Conservation (phyloP, 2,888 invertebrate genomes). For the Petrolisthes cinctipes region DNA sequence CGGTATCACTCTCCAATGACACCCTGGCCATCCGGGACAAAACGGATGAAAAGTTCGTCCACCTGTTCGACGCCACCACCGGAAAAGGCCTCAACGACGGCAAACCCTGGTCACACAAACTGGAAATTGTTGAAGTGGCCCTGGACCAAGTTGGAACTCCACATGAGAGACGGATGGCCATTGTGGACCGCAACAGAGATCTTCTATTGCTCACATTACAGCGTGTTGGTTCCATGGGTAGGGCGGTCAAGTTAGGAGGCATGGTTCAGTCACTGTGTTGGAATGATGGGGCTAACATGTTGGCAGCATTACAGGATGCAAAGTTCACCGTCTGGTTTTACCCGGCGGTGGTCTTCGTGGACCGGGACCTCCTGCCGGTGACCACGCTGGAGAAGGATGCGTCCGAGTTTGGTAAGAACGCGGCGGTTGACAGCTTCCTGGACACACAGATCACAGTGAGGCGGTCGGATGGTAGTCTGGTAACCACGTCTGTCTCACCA, state of each 20-base stretch:
- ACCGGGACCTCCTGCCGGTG: slow-evolving; percentile 78
- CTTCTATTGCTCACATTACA: slow-evolving; percentile 81
- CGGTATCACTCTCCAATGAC: slow-evolving; percentile 87
- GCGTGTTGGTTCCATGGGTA: slow-evolving; percentile 75
- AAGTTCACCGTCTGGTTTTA: slow-evolving; percentile 86
- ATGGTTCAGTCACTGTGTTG: slow-evolving; percentile 79
- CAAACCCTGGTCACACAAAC: slow-evolving; percentile 81
- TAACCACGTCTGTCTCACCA: slow-evolving; percentile 81
- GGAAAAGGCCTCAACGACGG: slow-evolving; percentile 82
- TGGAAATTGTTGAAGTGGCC: slow-evolving; percentile 84
- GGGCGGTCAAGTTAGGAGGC: slow-evolving; percentile 81
- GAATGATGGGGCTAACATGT: slow-evolving; percentile 82
- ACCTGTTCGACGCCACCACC: slow-evolving; percentile 86
- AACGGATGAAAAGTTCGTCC: slow-evolving; percentile 83
- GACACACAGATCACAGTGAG: slow-evolving; percentile 87
- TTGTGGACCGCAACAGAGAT: slow-evolving; percentile 91
- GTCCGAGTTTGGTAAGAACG: slow-evolving; percentile 88
- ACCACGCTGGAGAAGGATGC: slow-evolving; percentile 73
- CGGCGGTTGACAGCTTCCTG: slow-evolving; percentile 83
- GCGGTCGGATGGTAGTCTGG: slow-evolving; percentile 88
- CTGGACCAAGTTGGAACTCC: slow-evolving; percentile 79
- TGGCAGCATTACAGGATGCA: slow-evolving; percentile 83
- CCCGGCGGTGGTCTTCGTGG: slow-evolving; percentile 80
- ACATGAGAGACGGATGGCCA: slow-evolving; percentile 83
- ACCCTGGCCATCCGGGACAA: slow-evolving; percentile 88